These are phyloP conservation scores for Tauraco erythrolophus DNA, from an alignment of 2,113 vertebrate species.

Conservation along the genomic window DNA sequence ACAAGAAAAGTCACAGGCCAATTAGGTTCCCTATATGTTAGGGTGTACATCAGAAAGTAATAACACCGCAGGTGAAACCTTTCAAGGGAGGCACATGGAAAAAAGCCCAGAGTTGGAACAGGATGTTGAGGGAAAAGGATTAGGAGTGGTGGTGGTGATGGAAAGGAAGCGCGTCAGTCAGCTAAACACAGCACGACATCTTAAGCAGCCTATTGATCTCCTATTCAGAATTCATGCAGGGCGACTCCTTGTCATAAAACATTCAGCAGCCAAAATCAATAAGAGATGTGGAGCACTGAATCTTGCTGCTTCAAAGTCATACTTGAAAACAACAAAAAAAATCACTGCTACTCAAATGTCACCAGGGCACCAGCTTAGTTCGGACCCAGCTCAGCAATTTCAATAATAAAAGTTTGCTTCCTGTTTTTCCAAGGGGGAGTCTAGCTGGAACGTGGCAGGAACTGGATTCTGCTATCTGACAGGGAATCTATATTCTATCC, in stretches of 20 bases:
- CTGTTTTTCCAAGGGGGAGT: background rate
- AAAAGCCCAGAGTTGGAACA: background rate
- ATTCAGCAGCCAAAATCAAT: conserved; percentile 77
- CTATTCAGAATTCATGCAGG: conserved; percentile 65
- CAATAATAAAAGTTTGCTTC: conserved; percentile 33
- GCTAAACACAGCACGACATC: conserved; percentile 32
- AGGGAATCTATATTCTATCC: conserved; percentile 46
- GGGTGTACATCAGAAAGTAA: background rate
- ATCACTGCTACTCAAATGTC: conserved; percentile 47
- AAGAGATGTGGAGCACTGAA: conserved; percentile 58
- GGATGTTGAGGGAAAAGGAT: background rate
- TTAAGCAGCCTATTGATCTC: conserved; percentile 73
- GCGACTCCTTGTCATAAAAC: conserved; percentile 73
- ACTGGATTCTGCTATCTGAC: background rate
- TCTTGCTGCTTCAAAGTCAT: conserved; percentile 64
- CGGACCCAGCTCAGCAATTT: conserved; percentile 8
- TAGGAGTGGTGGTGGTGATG: background rate
- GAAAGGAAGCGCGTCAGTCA: conserved; percentile 4
- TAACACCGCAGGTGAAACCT: background rate
- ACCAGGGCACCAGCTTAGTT: background rate
- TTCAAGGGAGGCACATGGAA: background rate
- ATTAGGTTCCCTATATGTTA: background rate
- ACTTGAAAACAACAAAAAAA: conserved; percentile 53
- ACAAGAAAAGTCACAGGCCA: background rate
- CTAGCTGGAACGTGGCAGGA: conserved; percentile 9